Conservation (phyloP, 1,140 invertebrate species). For the Forficula auricularia region DNA sequence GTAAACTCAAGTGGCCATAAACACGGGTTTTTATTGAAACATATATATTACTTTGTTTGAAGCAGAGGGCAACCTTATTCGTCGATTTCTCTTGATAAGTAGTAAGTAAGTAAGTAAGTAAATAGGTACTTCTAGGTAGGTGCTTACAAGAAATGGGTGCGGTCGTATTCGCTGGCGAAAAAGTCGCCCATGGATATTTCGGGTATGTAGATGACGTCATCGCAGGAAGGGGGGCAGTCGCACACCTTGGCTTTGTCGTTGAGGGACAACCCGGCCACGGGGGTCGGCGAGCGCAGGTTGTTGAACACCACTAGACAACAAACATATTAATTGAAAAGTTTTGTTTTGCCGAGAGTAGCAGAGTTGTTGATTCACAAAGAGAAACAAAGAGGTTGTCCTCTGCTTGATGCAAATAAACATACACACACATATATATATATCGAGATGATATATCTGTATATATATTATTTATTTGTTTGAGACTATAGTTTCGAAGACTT, state of each 20-base stretch:
- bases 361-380: no score
- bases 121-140: not conserved
- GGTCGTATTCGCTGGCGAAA: slow-evolving; percentile 11
- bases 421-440: no score
- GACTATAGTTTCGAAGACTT: no score
- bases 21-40: no score
- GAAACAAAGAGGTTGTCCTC: no score
- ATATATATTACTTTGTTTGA: no score
- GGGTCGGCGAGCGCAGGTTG: slow-evolving; percentile 7
- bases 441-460: no score
- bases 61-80: no score
- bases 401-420: no score
- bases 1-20: no score
- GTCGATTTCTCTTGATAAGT: not conserved
- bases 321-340: not conserved
- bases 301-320: slow-evolving; percentile 7
- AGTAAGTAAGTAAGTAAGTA: not conserved
- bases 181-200: slow-evolving; percentile 6
- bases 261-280: slow-evolving; percentile 3
- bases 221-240: slow-evolving; percentile 11
- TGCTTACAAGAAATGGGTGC: slow-evolving; percentile 12
- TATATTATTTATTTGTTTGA: no score
- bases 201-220: slow-evolving; percentile 7
- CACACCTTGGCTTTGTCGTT: slow-evolving; percentile 7
- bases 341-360: no score